phyloP scores from a whole-genome alignment of 2,113 vertebrate genomes.

The Calypte anna region DNA sequence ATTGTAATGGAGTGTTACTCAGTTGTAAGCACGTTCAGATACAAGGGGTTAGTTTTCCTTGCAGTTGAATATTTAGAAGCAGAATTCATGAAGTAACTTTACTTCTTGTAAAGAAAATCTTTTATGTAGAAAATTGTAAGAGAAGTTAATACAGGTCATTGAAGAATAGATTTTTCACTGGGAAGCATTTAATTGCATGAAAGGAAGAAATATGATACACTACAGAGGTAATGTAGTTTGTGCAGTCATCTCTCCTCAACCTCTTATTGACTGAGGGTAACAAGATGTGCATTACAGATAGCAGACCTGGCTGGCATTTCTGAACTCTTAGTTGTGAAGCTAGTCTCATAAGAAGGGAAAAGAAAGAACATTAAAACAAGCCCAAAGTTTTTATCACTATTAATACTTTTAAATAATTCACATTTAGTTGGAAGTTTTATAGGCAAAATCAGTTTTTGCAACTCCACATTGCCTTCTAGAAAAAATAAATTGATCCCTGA shows the following conservation, averaged over 20 bases:
- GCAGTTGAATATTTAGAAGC: not conserved
- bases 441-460: not conserved
- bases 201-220: not conserved
- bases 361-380: not conserved
- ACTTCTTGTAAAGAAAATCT: slow-evolving; percentile 7
- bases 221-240: not conserved
- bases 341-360: not conserved
- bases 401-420: not conserved
- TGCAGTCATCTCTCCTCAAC: not conserved
- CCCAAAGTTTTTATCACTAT: not conserved
- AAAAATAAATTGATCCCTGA: not conserved
- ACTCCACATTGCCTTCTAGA: not conserved
- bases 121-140: slow-evolving; percentile 14
- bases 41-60: slow-evolving; percentile 15
- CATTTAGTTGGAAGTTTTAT: not conserved
- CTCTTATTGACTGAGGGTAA: not conserved
- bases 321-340: not conserved
- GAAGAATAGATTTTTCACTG: slow-evolving; percentile 15
- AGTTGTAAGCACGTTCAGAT: slow-evolving; percentile 1
- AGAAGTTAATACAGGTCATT: slow-evolving; percentile 13
- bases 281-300: not conserved
- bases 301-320: not conserved
- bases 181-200: slow-evolving; percentile 10
- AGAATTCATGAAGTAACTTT: slow-evolving; percentile 16
- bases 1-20: not conserved